These are phyloP conservation scores for Drosophila nebulosa DNA, from an alignment of 1,140 invertebrate species.

Conservation along the genomic window DNA sequence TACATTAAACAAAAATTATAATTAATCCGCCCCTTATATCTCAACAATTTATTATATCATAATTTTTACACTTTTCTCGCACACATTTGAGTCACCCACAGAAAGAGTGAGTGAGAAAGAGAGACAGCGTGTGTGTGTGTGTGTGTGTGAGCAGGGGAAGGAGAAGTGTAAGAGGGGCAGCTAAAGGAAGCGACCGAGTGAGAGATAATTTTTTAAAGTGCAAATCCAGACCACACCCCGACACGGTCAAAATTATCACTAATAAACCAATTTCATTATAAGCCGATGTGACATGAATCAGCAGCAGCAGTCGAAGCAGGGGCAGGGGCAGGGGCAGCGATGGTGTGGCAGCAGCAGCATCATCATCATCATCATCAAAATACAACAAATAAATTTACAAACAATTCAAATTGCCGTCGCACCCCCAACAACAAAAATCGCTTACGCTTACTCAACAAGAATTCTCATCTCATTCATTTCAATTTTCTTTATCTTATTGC, in stretches of 20 bases:
- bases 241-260: slow-evolving; percentile 56
- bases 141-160: too few species aligned
- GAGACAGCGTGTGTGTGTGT: not conserved
- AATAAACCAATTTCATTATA: slow-evolving; percentile 76
- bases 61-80: slow-evolving; percentile 30
- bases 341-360: slow-evolving; percentile 10
- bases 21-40: slow-evolving; percentile 22
- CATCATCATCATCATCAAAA: not conserved
- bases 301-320: not conserved
- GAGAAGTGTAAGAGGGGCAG: slow-evolving; percentile 18
- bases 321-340: not conserved
- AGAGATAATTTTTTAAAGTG: not conserved
- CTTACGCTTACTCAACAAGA: slow-evolving; percentile 1
- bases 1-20: slow-evolving; percentile 22
- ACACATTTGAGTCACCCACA: not conserved
- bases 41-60: slow-evolving; percentile 60
- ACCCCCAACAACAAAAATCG: not conserved
- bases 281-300: slow-evolving; percentile 61
- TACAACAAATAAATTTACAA: slow-evolving; percentile 40
- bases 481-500: slow-evolving; percentile 55
- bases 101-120: not conserved
- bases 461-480: not conserved
- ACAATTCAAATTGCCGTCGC: slow-evolving; percentile 23
- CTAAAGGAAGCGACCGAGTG: not conserved
- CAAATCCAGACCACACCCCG: slow-evolving; percentile 37